These are phyloP conservation scores for Epiblema foenella DNA, from an alignment of 2,888 invertebrate genomes.

Conservation along the genomic window DNA sequence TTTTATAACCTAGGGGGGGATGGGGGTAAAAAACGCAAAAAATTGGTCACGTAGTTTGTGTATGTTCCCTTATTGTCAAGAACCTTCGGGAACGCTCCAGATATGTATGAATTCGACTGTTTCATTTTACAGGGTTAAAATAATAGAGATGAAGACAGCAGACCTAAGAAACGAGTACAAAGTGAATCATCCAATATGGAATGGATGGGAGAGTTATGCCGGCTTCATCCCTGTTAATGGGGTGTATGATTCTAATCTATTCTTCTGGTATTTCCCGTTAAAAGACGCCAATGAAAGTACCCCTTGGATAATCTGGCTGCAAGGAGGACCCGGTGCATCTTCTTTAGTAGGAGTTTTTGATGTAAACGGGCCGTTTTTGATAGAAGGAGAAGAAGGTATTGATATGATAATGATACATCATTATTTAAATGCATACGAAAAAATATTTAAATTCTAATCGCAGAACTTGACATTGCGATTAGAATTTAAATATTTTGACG, in stretches of 20 bases:
- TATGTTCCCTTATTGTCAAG: too few relatives aligned
- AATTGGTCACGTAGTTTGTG: too few relatives aligned
- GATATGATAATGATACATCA: neutral
- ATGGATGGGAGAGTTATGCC: slow-evolving; percentile 67
- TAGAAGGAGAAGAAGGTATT: slow-evolving; percentile 56
- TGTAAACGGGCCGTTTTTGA: slow-evolving; percentile 60
- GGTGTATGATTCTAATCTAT: slow-evolving; percentile 87
- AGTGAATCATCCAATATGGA: slow-evolving; percentile 38
- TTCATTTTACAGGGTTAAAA: neutral
- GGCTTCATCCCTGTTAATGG: slow-evolving; percentile 87
- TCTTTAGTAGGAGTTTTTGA: slow-evolving; percentile 71
- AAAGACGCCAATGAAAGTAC: slow-evolving; percentile 53
- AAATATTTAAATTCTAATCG: too few relatives aligned
- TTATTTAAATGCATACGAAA: too few relatives aligned
- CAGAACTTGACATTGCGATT: too few relatives aligned
- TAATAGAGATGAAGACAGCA: neutral
- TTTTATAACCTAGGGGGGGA: too few relatives aligned
- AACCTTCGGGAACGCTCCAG: too few relatives aligned
- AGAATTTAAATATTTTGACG: too few relatives aligned
- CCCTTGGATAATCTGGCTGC: slow-evolving; percentile 92
- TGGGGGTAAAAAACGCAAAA: too few relatives aligned
- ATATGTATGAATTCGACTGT: too few relatives aligned
- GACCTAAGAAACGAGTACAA: neutral
- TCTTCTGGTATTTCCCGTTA: slow-evolving; percentile 92
- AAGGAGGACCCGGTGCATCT: slow-evolving; percentile 92